phyloP scores from a whole-genome alignment of 2,888 invertebrate species.

The Cenopis cana region DNA sequence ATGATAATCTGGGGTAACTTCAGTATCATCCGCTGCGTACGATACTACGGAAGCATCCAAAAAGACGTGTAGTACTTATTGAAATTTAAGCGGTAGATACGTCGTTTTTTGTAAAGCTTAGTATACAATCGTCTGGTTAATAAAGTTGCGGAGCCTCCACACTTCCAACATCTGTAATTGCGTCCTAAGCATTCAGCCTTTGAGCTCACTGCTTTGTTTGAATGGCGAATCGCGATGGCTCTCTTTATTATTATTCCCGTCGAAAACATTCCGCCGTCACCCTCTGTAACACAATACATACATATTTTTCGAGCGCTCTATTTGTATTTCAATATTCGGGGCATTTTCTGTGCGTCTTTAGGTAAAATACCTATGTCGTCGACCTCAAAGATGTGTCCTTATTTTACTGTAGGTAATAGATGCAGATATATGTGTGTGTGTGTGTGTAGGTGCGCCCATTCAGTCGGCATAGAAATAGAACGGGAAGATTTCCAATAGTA shows the following conservation, averaged over 20 bases:
- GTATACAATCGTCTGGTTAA: slow-evolving; percentile 36
- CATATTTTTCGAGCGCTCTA: slow-evolving; percentile 58
- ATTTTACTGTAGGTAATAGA: neutral
- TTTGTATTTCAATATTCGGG: slow-evolving; percentile 60
- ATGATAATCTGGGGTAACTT: slow-evolving; percentile 22
- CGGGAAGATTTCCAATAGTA: no score
- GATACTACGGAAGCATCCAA: neutral
- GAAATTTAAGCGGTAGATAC: neutral
- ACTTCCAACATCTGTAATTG: slow-evolving; percentile 63
- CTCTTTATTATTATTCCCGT: slow-evolving; percentile 69
- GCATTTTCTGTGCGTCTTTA: slow-evolving; percentile 45
- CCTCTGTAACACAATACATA: slow-evolving; percentile 58
- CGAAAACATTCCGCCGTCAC: slow-evolving; percentile 61
- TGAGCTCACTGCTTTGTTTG: slow-evolving; percentile 68
- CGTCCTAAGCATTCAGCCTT: slow-evolving; percentile 65
- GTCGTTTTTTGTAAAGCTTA: neutral
- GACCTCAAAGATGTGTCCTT: neutral
- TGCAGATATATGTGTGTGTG: no score
- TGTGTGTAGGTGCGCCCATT: no score
- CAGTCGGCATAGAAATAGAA: no score
- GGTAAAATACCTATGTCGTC: neutral
- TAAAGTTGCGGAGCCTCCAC: slow-evolving; percentile 39
- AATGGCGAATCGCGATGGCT: slow-evolving; percentile 53
- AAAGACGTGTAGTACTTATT: neutral
- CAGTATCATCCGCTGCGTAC: slow-evolving; percentile 22